Percentiles rank a stretch among this genome's conserved stretches.
Evolutionary conservation across 2,113 vertebrate species (phyloP).

Genomic region (Hassar affinis): DNA sequence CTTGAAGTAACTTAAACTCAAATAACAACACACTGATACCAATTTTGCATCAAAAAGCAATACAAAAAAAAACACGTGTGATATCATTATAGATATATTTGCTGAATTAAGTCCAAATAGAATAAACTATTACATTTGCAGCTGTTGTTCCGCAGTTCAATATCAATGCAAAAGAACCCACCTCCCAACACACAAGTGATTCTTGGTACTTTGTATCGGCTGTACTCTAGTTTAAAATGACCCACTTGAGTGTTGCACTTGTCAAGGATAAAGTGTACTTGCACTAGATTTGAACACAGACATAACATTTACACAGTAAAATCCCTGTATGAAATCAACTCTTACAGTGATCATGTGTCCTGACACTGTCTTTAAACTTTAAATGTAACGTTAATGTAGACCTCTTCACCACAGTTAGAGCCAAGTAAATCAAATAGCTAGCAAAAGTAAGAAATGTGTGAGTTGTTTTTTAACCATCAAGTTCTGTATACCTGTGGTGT

Average conservation of each 20-base stretch:
- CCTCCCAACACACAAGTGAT: slow-evolving; percentile 1
- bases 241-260: not conserved
- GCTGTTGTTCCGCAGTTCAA: not conserved
- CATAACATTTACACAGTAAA: not conserved
- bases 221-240: not conserved
- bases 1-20: not conserved
- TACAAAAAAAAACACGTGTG: not conserved
- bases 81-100: not conserved
- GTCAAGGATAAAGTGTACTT: not conserved
- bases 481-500: not conserved
- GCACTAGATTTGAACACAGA: not conserved
- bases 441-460: not conserved
- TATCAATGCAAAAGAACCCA: not conserved
- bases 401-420: not conserved
- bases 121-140: not conserved
- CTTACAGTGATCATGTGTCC: not conserved
- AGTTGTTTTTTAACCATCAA: not conserved
- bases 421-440: not conserved
- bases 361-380: not conserved
- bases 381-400: not conserved
- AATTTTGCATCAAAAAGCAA: not conserved
- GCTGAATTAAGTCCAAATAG: not conserved
- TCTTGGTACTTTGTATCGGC: not conserved
- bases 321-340: not conserved
- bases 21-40: not conserved